These are phyloP conservation scores for Percopsis transmontana DNA, from an alignment of 2,113 vertebrate species.

Conservation along the genomic window DNA sequence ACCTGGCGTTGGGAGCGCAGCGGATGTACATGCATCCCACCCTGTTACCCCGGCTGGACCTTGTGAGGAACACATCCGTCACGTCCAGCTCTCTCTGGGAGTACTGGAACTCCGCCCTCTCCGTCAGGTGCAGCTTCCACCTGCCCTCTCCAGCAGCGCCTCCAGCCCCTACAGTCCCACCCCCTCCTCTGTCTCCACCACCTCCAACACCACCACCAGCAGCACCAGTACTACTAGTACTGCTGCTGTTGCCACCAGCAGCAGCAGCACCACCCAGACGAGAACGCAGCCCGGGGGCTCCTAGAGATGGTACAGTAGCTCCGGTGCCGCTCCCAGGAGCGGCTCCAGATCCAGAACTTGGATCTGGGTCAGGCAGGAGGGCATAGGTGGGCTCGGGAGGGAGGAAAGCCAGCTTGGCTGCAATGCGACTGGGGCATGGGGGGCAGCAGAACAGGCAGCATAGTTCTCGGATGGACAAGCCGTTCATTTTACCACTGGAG, in stretches of 20 bases:
- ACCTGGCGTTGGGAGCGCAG: constrained; percentile 93
- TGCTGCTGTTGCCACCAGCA: constrained; percentile 44
- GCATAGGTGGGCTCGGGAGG: constrained; percentile 94
- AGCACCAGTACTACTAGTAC: constrained; percentile 9
- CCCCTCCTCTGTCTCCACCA: constrained; percentile 18
- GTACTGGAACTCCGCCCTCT: constrained; percentile 97
- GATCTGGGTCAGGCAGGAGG: constrained; percentile 87
- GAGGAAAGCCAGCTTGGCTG: constrained; percentile 95
- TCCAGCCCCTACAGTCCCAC: constrained; percentile 31
- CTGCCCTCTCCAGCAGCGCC: constrained; percentile 57
- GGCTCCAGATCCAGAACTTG: constrained; percentile 62
- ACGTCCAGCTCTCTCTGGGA: constrained; percentile 92
- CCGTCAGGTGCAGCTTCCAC: constrained; percentile 94
- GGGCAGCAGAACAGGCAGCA: constrained; percentile 99
- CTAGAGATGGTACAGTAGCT: constrained; percentile 60
- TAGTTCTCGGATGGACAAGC: constrained; percentile 92
- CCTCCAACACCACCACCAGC: constrained; percentile 39
- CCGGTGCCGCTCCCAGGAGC: constrained; percentile 59
- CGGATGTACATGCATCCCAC: constrained; percentile 97
- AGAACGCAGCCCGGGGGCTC: constrained; percentile 75
- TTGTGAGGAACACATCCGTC: constrained; percentile 92
- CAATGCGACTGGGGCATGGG: constrained; percentile 96
- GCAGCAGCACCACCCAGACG: constrained; percentile 55
- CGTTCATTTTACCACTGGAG: constrained; percentile 85
- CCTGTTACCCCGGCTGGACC: constrained; percentile 89